Base-by-base conservation (phyloP, 2,113 vertebrate genomes). In the Gavia stellata region DNA sequence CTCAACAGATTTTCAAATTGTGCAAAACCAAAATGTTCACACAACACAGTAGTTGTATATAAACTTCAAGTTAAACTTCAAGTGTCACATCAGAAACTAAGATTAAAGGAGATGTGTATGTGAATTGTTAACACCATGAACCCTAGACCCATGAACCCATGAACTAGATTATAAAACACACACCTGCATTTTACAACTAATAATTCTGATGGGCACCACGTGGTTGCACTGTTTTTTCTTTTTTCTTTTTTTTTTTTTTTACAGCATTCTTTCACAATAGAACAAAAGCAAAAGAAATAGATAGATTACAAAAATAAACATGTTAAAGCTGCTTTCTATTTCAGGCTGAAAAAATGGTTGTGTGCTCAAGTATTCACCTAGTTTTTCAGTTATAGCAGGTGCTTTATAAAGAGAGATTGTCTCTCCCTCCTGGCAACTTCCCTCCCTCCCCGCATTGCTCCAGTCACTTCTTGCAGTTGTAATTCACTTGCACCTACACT, bases 21-120 rank as follows among this genome's bases (percentile, higher is more conserved):
- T 3, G 20, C 3, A 11, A 31, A 31, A 49, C n/a, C n/a, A 28
- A 53, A 16, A 18, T 0, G 6, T n/a, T 65, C 12, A 14, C 7
- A 3, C 5, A 8, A 4, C 4, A 9, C 1, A 3, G 19, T 4
- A n/a, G n/a, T 2, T 23, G 36, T 5, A 42, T 15, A 49, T 49
- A 21, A 33, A 58, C 9, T 34, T 34, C 29, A 6, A 42, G 19
- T 58, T 49, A 21, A 33, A 58, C 9, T 34, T 34, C 29, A 53
- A 47, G 72, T 8, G 16, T 23, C 2, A 18, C 28, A 25, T 21
- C 18, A 44, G 50, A 58, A 63, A 38, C 8, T 13, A 23, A 82
- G 56, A 47, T 26, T 38, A 58, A 72, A 72, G 42, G 50, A 72
- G 36, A 50, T 4, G 21, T 4, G 29, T 5, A 42, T 33, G 31